Evolutionary conservation across 2,113 vertebrate species (phyloP), one percentile per base, ranked within the genome.

Genomic region (Ramphastos sulfuratus): DNA sequence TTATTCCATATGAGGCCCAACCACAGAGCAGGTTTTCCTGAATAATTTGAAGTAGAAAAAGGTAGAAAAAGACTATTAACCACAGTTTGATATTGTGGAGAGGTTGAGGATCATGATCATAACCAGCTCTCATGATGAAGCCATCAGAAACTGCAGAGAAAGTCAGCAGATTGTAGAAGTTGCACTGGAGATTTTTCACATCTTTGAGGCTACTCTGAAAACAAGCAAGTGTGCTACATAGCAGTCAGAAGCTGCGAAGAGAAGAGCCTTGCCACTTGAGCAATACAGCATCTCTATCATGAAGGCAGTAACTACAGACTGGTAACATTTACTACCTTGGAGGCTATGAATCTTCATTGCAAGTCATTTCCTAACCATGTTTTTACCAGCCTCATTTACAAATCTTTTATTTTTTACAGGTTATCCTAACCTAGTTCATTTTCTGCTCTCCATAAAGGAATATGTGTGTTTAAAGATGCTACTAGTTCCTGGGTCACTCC

Each of bases 371-470:
- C 61, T 69, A 72, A 63, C 25, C 50, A 21, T 9, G 35, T 85
- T 84, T 84, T 92, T 84, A 52, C 37, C 50, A 72, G 74, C 63
- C 59, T 85, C 52, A 85, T 87, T 94, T 92, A 85, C 83, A 87
- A 95, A 90, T 78, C 59, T 82, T 92, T 95, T 91, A 70, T 91
- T 95, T 95, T 95, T 92, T 78, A 93, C 82, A 78, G 55, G 56
- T 90, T 58, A 63, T 74, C 50, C 78, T 64, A 74, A 80, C 21
- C 79, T 27, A 44, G 23, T n/a, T 87, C 37, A 23, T 92, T 77
- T 83, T 61, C 67, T 77, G 66, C 80, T 77, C 58, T 89, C 74
- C 48, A 15, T n/a, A 79, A 85, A 74, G 52, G 25, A 79, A 39
- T 20, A 23, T 18, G 35, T 35, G 35, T 61, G 3, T 71, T 42